These are phyloP conservation scores for Heliangelus exortis DNA, from an alignment of 2,797 vertebrate genomes.

Conservation along the genomic window DNA sequence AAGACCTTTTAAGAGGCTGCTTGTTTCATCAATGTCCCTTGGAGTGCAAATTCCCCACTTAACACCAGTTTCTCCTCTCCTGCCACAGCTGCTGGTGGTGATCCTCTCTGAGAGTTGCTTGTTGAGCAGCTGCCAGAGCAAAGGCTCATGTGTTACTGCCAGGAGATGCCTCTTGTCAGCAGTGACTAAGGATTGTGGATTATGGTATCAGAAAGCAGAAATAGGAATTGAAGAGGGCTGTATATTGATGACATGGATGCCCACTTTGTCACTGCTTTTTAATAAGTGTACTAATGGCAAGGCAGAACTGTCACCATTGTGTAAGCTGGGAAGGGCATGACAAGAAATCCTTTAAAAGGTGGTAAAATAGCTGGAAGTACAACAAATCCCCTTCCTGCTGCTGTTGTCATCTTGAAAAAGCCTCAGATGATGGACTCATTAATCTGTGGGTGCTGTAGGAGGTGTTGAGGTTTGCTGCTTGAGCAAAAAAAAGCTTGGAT, in stretches of 20 bases:
- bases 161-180: background rate
- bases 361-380: background rate
- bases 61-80: background rate
- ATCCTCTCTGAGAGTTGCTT: background rate
- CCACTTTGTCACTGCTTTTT: background rate
- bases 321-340: background rate
- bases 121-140: background rate
- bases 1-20: background rate
- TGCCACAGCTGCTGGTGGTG: background rate
- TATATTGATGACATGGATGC: background rate
- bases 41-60: background rate
- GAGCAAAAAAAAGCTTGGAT: background rate
- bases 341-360: background rate
- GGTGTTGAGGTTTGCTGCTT: background rate
- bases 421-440: background rate
- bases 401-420: background rate
- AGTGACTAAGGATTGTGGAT: background rate
- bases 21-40: background rate
- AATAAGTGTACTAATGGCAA: accelerated
- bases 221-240: background rate
- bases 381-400: background rate
- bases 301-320: background rate
- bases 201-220: background rate
- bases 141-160: background rate
- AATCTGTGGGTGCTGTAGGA: background rate